Base-by-base conservation (phyloP, 2,797 vertebrate genomes). In the Lophotriccus pileatus region DNA sequence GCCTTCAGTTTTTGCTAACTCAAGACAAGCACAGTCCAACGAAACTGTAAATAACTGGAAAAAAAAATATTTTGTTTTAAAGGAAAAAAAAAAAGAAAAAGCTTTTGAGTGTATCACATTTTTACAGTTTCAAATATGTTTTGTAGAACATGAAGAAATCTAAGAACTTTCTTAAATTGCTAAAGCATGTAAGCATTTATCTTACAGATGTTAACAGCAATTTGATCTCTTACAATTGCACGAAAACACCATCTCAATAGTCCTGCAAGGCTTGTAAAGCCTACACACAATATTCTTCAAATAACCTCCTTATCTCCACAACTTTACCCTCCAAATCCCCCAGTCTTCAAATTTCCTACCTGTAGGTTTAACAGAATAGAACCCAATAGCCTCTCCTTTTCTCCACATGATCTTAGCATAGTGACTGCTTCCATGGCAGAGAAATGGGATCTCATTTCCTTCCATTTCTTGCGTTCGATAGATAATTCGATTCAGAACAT, bases 321-420 rank as follows among this genome's bases (percentile, higher is more conserved):
- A n/a, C 10, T 23, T 14, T 10, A 27, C 1, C 2, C 15, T 15
- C 8, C 32, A 74, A 34, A 76, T n/a, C 41, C 44, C 59, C 68
- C 5, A 75, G 14, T 83, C 84, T 34, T 84, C 76, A 90, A 80
- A 41, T 27, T 6, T 78, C 88, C 97, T 97, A 99, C 99, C 99
- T 98, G 96, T 90, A 73, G 97, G 98, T 97, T 99, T 99, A 95
- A 99, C 98, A 28, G 99, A 99, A 96, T 99, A 99, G 97, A 99
- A 99, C 16, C 99, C 99, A 93, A 99, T 93, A 43, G 99, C 99
- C 74, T 99, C 98, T 96, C 99, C 99, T 80, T 98, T 97, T 69
- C 96, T 97, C 99, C 99, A 99, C 66, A 99, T 87, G 95, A 99
- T 98, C 96, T 99, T 99, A 75, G 98, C 99, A 79, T 98, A 97